Evolutionary conservation across 2,797 vertebrate species (phyloP), one percentile per base, ranked within the genome.

Genomic region (Trematomus bernacchii): DNA sequence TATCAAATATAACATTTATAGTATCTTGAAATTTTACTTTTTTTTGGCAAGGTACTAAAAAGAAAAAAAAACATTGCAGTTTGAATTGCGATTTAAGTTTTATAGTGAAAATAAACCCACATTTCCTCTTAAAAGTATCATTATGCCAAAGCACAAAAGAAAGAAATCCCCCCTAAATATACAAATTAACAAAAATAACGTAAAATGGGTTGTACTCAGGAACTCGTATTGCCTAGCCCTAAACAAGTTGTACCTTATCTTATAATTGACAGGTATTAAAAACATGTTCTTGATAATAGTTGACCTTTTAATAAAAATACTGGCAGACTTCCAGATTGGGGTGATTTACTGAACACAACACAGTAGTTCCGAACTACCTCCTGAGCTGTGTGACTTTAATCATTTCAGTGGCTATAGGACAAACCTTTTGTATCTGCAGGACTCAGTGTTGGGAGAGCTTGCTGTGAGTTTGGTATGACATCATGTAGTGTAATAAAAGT

Each of bases 401-500:
- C 19, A 76, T 76, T 71, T 77, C 50, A 30, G 55, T 60, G 60
- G 63, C 74, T 82, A 58, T 37, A 51, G 44, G 52, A 81, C 57
- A 85, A 76, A 79, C 61, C 71, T 79, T 75, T 47, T 71, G 40
- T 67, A 50, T 78, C 63, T 74, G 60, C 66, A 71, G 60, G 57
- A 72, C 48, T 73, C 58, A 13, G 64, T 63, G 60, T 61, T 74
- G 73, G 62, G 70, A 66, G 46, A 58, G 40, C 59, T 64, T 10
- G 60, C 77, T 72, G 78, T 80, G 81, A 85, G 76, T 83, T 70
- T 74, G 54, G 37, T 68, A 33, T 59, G 76, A 85, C 80, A 82
- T 82, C 83, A 47, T 85, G 87, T 77, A 82, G 72, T 73, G 80
- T 73, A 88, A 89, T 77, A 84, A 57, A 77, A 76, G 84, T 75